These are phyloP conservation scores for Brassicogethes aeneus DNA, from an alignment of 2,888 invertebrate genomes.

Conservation along the genomic window DNA sequence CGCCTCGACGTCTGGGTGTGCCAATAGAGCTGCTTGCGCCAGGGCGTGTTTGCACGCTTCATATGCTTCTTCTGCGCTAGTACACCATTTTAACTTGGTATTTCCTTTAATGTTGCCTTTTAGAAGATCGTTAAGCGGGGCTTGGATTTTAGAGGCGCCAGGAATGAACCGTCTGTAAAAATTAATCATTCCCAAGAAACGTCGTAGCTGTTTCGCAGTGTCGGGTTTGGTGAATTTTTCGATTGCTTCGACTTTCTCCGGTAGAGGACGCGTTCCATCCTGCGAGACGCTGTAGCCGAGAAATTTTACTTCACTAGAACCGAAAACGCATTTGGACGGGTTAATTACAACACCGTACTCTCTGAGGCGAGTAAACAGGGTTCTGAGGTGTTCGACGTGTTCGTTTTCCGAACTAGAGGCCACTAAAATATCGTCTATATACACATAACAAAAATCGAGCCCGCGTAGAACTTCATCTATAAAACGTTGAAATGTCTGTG, in stretches of 20 bases:
- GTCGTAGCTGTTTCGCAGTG: constrained; percentile 7
- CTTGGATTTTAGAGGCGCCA: constrained; percentile 8
- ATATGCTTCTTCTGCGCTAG: constrained; percentile 5
- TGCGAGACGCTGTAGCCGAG: constrained; percentile 21
- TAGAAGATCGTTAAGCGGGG: constrained; percentile 8
- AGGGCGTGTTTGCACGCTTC: constrained; percentile 5
- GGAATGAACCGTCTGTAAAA: constrained; percentile 12
- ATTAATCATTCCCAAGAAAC: constrained; percentile 14
- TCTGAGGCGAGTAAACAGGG: constrained; percentile 18
- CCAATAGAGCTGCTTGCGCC: constrained; percentile 22
- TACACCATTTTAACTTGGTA: constrained; percentile 4
- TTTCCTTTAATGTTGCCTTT: constrained; percentile 1
- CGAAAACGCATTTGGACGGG: constrained; percentile 27
- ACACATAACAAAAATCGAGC: constrained; percentile 26
- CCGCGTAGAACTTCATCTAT: constrained; percentile 27
- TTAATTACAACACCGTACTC: constrained; percentile 27
- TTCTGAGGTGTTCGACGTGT: constrained; percentile 22
- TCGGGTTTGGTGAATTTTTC: constrained; percentile 14
- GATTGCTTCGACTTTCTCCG: constrained; percentile 27
- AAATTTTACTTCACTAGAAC: constrained; percentile 17
- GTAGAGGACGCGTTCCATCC: constrained; percentile 26
- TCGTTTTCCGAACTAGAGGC: constrained; percentile 15
- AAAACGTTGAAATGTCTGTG: constrained; percentile 35
- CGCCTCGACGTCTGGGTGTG: constrained; percentile 7
- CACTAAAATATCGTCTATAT: constrained; percentile 34